Evolutionary conservation across 2,113 vertebrate species (phyloP).

Genomic region (Cnemophilus loriae): DNA sequence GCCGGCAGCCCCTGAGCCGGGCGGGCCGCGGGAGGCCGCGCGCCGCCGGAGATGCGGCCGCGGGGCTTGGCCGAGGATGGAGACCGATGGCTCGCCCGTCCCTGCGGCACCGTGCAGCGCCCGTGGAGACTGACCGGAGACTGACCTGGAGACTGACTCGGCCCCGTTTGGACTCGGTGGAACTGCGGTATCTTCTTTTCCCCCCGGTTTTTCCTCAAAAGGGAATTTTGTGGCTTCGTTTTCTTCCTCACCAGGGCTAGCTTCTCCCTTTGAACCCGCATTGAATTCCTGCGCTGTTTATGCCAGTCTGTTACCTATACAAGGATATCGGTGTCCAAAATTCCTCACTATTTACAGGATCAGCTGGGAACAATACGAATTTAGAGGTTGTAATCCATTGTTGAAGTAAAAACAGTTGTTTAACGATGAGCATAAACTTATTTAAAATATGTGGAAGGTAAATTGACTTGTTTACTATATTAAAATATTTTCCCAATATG

Average conservation of each 20-base stretch:
- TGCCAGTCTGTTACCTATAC: constrained; percentile 11
- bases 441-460: constrained; percentile 50
- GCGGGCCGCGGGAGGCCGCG: not conserved
- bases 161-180: not conserved
- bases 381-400: constrained; percentile 28
- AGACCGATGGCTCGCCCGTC: not conserved
- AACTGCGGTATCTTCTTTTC: not conserved
- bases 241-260: not conserved
- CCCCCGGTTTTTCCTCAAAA: not conserved
- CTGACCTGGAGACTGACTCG: not conserved
- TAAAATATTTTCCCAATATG: constrained; percentile 64
- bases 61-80: not conserved
- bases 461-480: constrained; percentile 60
- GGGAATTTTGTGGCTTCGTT: constrained; percentile 31
- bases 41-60: not conserved
- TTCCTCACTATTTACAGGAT: constrained; percentile 5
- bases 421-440: constrained; percentile 47
- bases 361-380: constrained; percentile 5
- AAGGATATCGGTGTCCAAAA: constrained; percentile 1
- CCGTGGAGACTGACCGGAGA: not conserved
- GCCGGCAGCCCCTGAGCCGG: not conserved
- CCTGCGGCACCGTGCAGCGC: not conserved
- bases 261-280: constrained; percentile 11
- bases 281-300: not conserved
- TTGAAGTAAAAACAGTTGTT: constrained; percentile 21